Conservation (phyloP, 2,113 vertebrate genomes). For the Anas platyrhynchos region DNA sequence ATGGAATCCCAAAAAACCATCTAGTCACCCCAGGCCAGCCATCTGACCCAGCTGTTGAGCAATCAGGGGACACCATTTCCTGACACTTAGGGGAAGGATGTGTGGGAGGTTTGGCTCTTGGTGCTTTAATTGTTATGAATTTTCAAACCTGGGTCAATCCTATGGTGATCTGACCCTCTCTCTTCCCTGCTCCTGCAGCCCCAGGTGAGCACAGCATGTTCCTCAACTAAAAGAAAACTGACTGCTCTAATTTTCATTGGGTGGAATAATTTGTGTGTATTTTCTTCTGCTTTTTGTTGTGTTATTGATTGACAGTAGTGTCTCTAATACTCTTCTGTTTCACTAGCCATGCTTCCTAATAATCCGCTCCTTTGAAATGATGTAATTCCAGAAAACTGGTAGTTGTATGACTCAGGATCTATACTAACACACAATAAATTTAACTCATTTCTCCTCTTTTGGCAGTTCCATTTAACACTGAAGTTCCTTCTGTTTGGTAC, state of each 20-base stretch:
- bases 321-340: neutral
- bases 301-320: neutral
- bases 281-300: conserved; percentile 9
- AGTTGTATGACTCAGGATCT: neutral
- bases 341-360: neutral
- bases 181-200: neutral
- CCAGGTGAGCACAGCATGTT: conserved; percentile 40
- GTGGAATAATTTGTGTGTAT: neutral
- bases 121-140: conserved; percentile 15
- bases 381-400: neutral
- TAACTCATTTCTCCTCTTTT: neutral
- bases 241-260: conserved; percentile 42
- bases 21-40: conserved; percentile 28
- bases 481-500: neutral
- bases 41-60: conserved; percentile 32
- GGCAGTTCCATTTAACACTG: neutral
- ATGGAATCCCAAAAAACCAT: conserved; percentile 37
- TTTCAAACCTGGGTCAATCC: conserved; percentile 55
- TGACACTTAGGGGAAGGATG: conserved; percentile 28
- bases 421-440: neutral
- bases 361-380: neutral
- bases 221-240: conserved; percentile 22
- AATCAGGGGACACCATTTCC: conserved; percentile 44
- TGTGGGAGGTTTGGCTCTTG: conserved; percentile 40
- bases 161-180: conserved; percentile 29